Base-by-base conservation (phyloP, 2,113 vertebrate genomes). In the Sarotherodon lohbergeri region DNA sequence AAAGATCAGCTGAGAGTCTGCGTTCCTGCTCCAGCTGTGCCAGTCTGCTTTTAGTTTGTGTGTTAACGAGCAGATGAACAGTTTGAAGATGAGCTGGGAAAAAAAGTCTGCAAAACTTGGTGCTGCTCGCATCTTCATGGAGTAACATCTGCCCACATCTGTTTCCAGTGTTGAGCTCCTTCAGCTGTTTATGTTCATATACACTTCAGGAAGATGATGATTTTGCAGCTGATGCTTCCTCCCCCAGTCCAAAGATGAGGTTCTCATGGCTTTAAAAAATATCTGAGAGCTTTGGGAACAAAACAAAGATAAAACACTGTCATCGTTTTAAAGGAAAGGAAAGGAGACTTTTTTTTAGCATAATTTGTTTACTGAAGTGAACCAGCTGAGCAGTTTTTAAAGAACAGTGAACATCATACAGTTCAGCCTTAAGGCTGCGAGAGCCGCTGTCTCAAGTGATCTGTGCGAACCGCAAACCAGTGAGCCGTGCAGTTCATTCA, bases 91-190 rank as follows among this genome's bases (percentile, higher is more conserved):
- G 63, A 71, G n/a, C 63, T 22, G 0, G 9, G 66, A 0, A 63
- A 63, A 63, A 19, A 36, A 27, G 8, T 43, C 36, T 43, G 39
- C n/a, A 71, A 0, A 43, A 71, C n/a, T 16, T 24, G 5, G 66
- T 71, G n/a, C 39, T 71, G n/a, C n/a, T 71, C 12, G n/a, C 66
- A 43, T 24, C 66, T 16, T 71, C 39, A 1, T 24, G 39, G 66
- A 43, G 66, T n/a, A 71, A 43, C 66, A 71, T 71, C 66, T 71
- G n/a, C 7, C 66, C 66, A 71, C 36, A 71, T 71, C 22, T 43
- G n/a, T 22, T 27, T 43, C 39, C 36, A 68, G 19, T 43, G 36
- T 0, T 2, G 36, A 71, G 66, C n/a, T 43, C 36, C 36, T 9
- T 4, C 63, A 68, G 12, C 63, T 68, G 63, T 0, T 68, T 5